phyloP scores from a whole-genome alignment of 2,113 vertebrate genomes.

The Sapajus apella region DNA sequence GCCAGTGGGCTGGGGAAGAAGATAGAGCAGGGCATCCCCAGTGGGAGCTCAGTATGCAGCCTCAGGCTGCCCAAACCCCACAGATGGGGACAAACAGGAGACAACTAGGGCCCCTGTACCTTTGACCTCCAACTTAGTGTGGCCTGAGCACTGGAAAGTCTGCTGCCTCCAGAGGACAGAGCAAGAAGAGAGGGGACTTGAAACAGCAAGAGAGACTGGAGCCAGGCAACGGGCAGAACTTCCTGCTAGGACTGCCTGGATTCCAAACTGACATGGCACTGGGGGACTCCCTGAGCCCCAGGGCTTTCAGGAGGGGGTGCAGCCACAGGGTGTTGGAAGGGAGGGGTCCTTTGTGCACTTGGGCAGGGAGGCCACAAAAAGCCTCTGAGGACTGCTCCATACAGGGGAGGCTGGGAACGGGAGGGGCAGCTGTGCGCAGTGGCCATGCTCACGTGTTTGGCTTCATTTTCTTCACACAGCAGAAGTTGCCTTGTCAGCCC shows the following conservation, averaged over 20 bases:
- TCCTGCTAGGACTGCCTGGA: neutral
- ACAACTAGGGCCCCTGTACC: neutral
- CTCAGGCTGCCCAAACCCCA: neutral
- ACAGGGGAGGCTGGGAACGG: neutral
- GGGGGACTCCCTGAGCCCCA: neutral
- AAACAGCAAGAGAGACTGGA: neutral
- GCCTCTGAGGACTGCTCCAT: neutral
- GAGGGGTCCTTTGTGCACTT: neutral
- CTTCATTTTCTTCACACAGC: conserved; percentile 45
- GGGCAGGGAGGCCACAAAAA: neutral
- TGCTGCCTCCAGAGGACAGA: too few relatives aligned
- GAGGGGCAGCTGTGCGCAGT: neutral
- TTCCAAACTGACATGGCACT: neutral
- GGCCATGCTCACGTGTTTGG: neutral
- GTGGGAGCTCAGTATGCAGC: neutral
- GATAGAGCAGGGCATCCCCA: neutral
- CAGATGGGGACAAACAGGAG: neutral
- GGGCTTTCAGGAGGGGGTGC: neutral
- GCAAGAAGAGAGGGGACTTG: neutral
- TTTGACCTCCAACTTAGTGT: neutral
- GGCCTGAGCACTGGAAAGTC: neutral
- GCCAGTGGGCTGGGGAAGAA: neutral
- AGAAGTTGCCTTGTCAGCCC: conserved; percentile 62
- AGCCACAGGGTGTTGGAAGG: neutral
- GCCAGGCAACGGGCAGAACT: neutral